Percentiles rank a stretch among this genome's conserved stretches.
These are phyloP conservation scores for Nineta flava DNA, from an alignment of 2,888 invertebrate genomes.

Conservation along the genomic window DNA sequence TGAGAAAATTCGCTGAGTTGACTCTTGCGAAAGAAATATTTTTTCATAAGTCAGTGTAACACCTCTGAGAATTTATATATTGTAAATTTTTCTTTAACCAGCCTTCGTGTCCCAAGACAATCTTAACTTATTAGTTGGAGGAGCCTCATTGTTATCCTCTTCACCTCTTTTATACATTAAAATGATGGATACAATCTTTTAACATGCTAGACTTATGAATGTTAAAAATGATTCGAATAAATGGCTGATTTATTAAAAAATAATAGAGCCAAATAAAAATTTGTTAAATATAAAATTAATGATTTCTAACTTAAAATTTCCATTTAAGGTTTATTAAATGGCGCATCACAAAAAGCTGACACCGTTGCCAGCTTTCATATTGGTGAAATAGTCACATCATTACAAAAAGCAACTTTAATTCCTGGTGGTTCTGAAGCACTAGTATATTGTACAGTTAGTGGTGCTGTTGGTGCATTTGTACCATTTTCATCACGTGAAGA, in stretches of 20 bases:
- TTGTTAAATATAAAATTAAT: too few species aligned
- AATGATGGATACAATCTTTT: constrained; percentile 13
- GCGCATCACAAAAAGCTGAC: constrained; percentile 95
- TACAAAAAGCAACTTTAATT: constrained; percentile 90
- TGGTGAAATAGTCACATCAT: constrained; percentile 89
- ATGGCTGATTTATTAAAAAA: not conserved
- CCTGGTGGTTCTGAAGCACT: constrained; percentile 95
- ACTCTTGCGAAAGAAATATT: too few species aligned
- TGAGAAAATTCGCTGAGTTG: too few species aligned
- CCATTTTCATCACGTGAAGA: constrained; percentile 94
- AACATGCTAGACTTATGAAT: constrained; percentile 42
- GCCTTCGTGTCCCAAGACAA: too few species aligned
- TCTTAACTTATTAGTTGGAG: too few species aligned
- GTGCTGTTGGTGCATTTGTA: constrained; percentile 82
- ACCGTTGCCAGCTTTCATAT: constrained; percentile 86
- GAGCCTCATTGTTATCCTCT: too few species aligned
- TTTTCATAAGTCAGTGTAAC: too few species aligned
- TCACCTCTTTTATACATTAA: not conserved
- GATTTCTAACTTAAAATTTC: too few species aligned
- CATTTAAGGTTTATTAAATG: constrained; percentile 64
- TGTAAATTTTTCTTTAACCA: too few species aligned
- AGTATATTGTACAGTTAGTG: constrained; percentile 90
- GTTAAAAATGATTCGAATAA: not conserved
- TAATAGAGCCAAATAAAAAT: too few species aligned
- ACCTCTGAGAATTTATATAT: too few species aligned